Percentiles rank a stretch among this genome's conserved stretches.
Conservation (phyloP, 53 echinoderm and acorn worm species). For the Stichopus horrens region DNA sequence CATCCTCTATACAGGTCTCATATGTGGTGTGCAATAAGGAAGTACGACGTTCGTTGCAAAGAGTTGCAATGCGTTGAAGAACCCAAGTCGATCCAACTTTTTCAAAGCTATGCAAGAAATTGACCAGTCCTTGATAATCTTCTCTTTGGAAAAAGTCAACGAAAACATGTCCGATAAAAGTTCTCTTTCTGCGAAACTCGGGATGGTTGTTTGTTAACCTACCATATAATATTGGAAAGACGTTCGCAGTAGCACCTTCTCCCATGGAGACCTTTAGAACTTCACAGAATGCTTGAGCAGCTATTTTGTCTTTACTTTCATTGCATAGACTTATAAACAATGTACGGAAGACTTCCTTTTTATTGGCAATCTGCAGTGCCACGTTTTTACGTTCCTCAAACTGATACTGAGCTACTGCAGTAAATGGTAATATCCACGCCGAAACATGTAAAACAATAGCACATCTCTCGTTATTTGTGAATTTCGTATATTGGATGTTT, state of each 20-base stretch:
- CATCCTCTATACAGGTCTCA: too few relatives aligned
- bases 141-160: neutral
- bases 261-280: neutral
- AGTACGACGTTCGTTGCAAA: neutral
- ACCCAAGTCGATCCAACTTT: neutral
- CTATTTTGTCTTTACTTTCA: slow-evolving; percentile 1
- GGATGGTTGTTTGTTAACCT: neutral
- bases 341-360: neutral
- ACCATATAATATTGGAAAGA: neutral
- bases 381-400: neutral
- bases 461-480: neutral
- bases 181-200: neutral
- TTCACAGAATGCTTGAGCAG: neutral
- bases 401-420: neutral
- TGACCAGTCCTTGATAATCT: neutral
- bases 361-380: neutral
- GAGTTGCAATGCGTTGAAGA: neutral
- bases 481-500: neutral
- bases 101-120: neutral
- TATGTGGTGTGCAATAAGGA: neutral
- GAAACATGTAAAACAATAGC: neutral
- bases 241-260: neutral
- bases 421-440: neutral
- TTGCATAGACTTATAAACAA: neutral
- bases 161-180: neutral